Conservation (phyloP, 1,140 invertebrate species). For the Panagrolaimus sp. region DNA sequence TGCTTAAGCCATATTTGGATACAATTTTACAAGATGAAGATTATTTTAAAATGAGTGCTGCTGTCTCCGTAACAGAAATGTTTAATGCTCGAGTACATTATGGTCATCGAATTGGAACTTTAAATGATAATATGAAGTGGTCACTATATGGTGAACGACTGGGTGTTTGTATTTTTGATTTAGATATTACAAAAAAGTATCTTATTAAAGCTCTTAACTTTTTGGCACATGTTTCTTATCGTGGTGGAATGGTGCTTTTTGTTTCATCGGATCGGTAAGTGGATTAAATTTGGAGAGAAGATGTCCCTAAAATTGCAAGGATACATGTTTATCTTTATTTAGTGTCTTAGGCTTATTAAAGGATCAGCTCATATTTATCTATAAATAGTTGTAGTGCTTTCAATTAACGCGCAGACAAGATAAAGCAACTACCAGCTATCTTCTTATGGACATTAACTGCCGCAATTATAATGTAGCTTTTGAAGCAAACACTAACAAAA, state of each 20-base stretch:
- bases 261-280: slow-evolving; percentile 56
- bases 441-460: too few species aligned
- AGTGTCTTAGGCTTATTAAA: too few species aligned
- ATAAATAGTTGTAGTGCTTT: too few species aligned
- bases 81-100: slow-evolving; percentile 84
- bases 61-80: slow-evolving; percentile 81
- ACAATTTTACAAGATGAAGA: slow-evolving; percentile 66
- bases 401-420: too few species aligned
- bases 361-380: too few species aligned
- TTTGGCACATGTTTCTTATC: slow-evolving; percentile 79
- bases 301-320: slow-evolving; percentile 25
- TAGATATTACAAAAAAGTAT: slow-evolving; percentile 78
- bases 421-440: too few species aligned
- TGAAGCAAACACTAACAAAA: too few species aligned
- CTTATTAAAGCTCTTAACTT: slow-evolving; percentile 84
- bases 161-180: slow-evolving; percentile 85
- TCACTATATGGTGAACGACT: slow-evolving; percentile 84
- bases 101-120: slow-evolving; percentile 74
- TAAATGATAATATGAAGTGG: slow-evolving; percentile 78
- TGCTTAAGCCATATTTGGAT: background rate
- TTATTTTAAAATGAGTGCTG: slow-evolving; percentile 77
- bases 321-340: too few species aligned
- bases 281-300: background rate
- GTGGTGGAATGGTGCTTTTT: slow-evolving; percentile 74
- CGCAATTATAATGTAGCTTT: too few species aligned